phyloP scores from a whole-genome alignment of 2,113 vertebrate species.

The Monopterus albus region DNA sequence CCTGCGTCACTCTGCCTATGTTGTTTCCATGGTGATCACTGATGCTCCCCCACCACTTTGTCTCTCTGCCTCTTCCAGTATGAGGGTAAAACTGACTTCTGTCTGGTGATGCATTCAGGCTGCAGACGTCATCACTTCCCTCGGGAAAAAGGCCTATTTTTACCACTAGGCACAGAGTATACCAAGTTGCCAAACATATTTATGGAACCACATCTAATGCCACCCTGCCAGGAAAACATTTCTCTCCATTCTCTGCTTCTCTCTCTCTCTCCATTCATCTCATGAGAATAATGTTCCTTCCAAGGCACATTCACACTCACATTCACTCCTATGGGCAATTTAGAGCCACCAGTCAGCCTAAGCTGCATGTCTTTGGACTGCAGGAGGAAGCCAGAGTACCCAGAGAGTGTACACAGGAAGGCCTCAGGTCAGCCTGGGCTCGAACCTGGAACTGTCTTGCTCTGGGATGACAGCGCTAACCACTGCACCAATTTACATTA shows the following conservation, averaged over 20 bases:
- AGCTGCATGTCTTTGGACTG: conserved; percentile 34
- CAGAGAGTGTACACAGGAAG: conserved; percentile 20
- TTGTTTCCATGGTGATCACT: conserved; percentile 75
- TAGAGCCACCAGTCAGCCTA: conserved; percentile 42
- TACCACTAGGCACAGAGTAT: conserved; percentile 69
- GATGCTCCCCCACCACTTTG: conserved; percentile 65
- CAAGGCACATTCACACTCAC: conserved; percentile 1
- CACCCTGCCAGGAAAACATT: conserved; percentile 39
- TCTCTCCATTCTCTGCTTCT: conserved; percentile 10
- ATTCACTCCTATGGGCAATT: too few species aligned
- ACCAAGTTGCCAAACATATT: conserved; percentile 68
- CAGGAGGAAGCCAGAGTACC: conserved; percentile 26
- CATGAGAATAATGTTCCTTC: conserved; percentile 5
- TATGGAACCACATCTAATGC: conserved; percentile 65
- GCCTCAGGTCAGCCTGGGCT: too few species aligned
- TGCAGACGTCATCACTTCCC: conserved; percentile 75
- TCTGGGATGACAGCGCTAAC: conserved; percentile 8
- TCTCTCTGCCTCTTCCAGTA: conserved; percentile 45
- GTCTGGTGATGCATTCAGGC: conserved; percentile 75
- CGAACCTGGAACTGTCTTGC: too few species aligned
- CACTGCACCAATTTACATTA: too few species aligned
- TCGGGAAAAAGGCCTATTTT: conserved; percentile 77
- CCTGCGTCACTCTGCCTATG: conserved; percentile 78
- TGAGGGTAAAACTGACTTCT: conserved; percentile 49
- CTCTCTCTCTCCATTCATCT: conserved; percentile 14